Percentiles rank a stretch among this genome's conserved stretches.
These are phyloP conservation scores for Zygothrica quintamaculata DNA, from an alignment of 2,888 invertebrate species.

Conservation along the genomic window DNA sequence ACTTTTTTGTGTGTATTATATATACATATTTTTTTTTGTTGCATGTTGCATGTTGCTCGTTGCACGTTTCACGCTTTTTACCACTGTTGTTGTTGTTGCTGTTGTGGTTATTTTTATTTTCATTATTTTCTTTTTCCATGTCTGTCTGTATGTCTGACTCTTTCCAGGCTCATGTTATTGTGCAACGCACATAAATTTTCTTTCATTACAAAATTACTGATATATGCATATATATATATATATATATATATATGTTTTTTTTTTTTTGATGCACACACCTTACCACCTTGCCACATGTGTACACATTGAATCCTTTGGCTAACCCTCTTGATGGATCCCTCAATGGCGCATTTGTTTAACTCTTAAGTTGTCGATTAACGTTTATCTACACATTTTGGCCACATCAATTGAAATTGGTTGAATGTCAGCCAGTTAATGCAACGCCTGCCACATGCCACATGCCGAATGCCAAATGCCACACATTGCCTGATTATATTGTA, in stretches of 20 bases:
- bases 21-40: conserved; percentile 13
- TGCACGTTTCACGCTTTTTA: conserved; percentile 32
- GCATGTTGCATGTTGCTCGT: conserved; percentile 32
- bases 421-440: conserved; percentile 17
- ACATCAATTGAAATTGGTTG: conserved; percentile 11
- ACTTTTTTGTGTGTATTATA: conserved; percentile 18
- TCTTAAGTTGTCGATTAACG: conserved; percentile 58
- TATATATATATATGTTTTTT: too few relatives aligned
- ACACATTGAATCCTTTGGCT: too few relatives aligned
- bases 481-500: background rate
- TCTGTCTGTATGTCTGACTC: conserved; percentile 71
- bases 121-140: conserved; percentile 7
- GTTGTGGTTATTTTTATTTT: background rate
- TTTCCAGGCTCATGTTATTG: conserved; percentile 49
- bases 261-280: conserved; percentile 31
- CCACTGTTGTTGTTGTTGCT: conserved; percentile 16
- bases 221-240: too few relatives aligned
- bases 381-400: conserved; percentile 40
- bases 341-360: conserved; percentile 8
- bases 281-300: too few relatives aligned
- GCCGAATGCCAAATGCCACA: background rate
- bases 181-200: conserved; percentile 64
- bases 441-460: conserved; percentile 18
- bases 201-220: conserved; percentile 72
- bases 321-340: too few relatives aligned